These are phyloP conservation scores for Protula sp. DNA, from an alignment of 2,888 invertebrate species.

Conservation along the genomic window DNA sequence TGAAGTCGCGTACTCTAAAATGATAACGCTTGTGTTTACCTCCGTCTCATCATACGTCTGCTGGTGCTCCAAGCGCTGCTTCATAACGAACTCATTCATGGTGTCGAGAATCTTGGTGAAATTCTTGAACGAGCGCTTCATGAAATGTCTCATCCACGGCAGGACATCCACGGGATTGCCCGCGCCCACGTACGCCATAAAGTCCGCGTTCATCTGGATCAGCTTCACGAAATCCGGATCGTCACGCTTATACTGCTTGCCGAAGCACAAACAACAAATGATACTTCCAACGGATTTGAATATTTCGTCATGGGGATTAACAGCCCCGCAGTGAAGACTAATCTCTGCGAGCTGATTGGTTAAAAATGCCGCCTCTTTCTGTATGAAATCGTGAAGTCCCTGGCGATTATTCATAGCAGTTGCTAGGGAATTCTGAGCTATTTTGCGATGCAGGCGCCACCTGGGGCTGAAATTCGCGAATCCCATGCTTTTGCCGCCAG, in stretches of 20 bases:
- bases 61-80: conserved; percentile 3
- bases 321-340: conserved; percentile 4
- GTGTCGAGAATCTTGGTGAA: conserved; percentile 9
- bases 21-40: not conserved
- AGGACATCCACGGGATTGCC: conserved; percentile 17
- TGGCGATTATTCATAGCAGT: too few species aligned
- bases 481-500: conserved; percentile 42
- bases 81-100: conserved; percentile 5
- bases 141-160: conserved; percentile 7
- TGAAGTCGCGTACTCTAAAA: too few species aligned
- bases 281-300: conserved; percentile 14
- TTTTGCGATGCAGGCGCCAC: conserved; percentile 40
- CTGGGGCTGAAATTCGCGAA: conserved; percentile 37
- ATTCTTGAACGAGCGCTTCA: conserved; percentile 3
- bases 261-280: conserved; percentile 23
- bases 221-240: conserved; percentile 10
- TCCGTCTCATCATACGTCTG: not conserved
- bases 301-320: conserved; percentile 38
- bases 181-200: conserved; percentile 14
- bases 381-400: too few species aligned
- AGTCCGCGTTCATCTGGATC: conserved; percentile 10
- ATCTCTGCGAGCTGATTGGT: conserved; percentile 1
- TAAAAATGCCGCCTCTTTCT: conserved; percentile 4
- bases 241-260: conserved; percentile 8
- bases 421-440: too few species aligned